These are phyloP conservation scores for Aplysina aerophoba DNA, from an alignment of 37 sponge, comb jelly and placozoan genomes.

Conservation along the genomic window DNA sequence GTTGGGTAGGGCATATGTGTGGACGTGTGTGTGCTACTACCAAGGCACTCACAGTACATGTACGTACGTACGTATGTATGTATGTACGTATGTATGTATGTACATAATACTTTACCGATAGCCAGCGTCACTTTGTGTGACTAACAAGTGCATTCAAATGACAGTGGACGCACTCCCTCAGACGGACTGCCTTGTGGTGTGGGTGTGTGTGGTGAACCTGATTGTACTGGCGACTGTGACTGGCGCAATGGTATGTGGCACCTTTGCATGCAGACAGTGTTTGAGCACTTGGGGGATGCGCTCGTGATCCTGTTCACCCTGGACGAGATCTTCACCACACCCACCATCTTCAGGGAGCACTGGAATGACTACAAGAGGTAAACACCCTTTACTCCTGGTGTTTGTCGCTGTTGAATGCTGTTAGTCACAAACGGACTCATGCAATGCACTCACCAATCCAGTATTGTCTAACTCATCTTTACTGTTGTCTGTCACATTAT, in stretches of 20 bases:
- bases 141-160: neutral
- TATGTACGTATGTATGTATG: constrained; percentile 2
- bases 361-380: constrained; percentile 95
- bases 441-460: too few relatives aligned
- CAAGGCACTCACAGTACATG: too few relatives aligned
- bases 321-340: constrained; percentile 79
- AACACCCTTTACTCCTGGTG: too few relatives aligned
- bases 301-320: constrained; percentile 88
- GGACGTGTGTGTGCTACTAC: too few relatives aligned
- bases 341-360: constrained; percentile 73
- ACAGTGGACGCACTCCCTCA: neutral
- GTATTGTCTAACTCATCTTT: too few relatives aligned
- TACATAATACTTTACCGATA: neutral
- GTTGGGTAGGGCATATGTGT: too few relatives aligned
- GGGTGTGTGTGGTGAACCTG: neutral
- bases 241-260: neutral
- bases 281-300: constrained; percentile 83
- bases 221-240: neutral
- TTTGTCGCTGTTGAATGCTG: too few relatives aligned
- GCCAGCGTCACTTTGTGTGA: neutral
- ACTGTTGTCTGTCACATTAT: too few relatives aligned
- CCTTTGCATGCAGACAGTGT: constrained; percentile 67
- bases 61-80: neutral
- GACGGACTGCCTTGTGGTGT: neutral
- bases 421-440: too few relatives aligned